Evolutionary conservation across 2,888 invertebrate genomes (phyloP).

Genomic region (Cylloceria caligata): DNA sequence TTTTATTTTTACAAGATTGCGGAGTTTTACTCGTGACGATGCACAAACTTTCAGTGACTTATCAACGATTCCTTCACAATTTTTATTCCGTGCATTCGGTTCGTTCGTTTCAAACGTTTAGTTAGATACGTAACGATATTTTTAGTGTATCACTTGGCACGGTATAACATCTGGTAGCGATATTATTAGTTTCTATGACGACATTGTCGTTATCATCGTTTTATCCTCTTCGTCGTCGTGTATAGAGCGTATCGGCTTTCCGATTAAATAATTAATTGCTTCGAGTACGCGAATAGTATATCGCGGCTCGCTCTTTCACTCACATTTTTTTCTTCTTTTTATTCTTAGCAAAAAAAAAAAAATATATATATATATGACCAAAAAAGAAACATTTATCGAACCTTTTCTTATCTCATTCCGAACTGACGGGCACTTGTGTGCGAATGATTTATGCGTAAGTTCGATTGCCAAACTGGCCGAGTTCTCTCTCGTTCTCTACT

Average conservation of each 20-base stretch:
- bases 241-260: conserved; percentile 50
- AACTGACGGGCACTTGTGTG: conserved; percentile 50
- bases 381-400: conserved; percentile 44
- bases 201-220: conserved; percentile 46
- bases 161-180: conserved; percentile 72
- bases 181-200: conserved; percentile 59
- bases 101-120: conserved; percentile 39
- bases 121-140: conserved; percentile 45
- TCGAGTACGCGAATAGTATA: conserved; percentile 31
- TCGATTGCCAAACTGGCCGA: conserved; percentile 50
- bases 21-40: conserved; percentile 5
- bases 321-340: conserved; percentile 1
- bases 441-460: conserved; percentile 58
- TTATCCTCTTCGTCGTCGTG: conserved; percentile 19
- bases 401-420: conserved; percentile 17
- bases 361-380: no score
- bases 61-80: conserved; percentile 2
- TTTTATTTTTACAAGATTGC: conserved; percentile 28
- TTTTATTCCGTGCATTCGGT: conserved; percentile 28
- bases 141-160: conserved; percentile 79
- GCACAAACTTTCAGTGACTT: neutral
- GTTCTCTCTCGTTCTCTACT: conserved; percentile 2
- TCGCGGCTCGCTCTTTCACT: conserved; percentile 7
- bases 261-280: conserved; percentile 47
- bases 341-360: conserved; percentile 30